These are phyloP conservation scores for Crotophaga sulcirostris DNA, from an alignment of 2,113 vertebrate genomes.

Conservation along the genomic window DNA sequence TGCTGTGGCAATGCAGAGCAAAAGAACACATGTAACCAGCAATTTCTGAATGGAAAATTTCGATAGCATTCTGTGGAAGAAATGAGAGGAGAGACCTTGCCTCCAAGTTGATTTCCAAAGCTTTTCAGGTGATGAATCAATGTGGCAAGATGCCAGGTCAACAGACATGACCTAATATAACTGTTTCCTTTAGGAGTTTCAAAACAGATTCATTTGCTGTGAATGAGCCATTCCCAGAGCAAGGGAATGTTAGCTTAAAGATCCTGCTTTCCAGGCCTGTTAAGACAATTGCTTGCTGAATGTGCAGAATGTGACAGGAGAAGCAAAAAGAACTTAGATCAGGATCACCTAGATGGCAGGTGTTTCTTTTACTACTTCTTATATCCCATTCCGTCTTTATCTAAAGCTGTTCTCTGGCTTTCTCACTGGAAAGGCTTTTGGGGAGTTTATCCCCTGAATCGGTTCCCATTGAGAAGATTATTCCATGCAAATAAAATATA, in stretches of 20 bases:
- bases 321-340: background rate
- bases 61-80: background rate
- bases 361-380: background rate
- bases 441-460: background rate
- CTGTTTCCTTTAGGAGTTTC: slow-evolving; percentile 14
- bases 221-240: background rate
- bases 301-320: background rate
- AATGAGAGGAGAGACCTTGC: background rate
- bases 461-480: background rate
- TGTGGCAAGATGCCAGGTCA: background rate
- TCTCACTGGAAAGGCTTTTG: background rate
- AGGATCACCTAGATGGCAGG: background rate
- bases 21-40: background rate
- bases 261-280: background rate
- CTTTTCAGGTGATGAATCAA: background rate
- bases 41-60: background rate
- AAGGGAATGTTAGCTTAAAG: background rate
- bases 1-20: background rate
- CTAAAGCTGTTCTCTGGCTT: background rate
- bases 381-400: background rate
- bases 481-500: background rate
- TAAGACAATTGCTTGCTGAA: background rate
- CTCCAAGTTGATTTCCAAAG: background rate
- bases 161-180: slow-evolving; percentile 9
- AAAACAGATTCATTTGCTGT: slow-evolving; percentile 17